Base-by-base conservation (phyloP, 2,797 vertebrate species). In the Hyperoplus lanceolatus region DNA sequence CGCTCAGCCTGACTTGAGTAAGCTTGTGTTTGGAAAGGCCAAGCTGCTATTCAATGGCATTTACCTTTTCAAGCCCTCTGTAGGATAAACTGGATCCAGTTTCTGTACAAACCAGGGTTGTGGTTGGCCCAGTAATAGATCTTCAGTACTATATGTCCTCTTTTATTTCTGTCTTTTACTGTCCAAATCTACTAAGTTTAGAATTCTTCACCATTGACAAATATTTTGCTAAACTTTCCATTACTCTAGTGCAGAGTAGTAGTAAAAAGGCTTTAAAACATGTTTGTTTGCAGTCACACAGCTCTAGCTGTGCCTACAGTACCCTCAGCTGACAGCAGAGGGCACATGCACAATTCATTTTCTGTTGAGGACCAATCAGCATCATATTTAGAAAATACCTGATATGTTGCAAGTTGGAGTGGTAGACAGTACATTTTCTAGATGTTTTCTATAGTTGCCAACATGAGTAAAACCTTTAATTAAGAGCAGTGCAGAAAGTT, bases 341-440 rank as follows among this genome's bases (percentile, higher is more conserved):
- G 84, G 89, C 3, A 82, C 67, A 1, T 13, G 5, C 76, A 94
- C 93, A 94, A 93, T 80, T 78, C 85, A 49, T 1, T 36, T 77
- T 92, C 87, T 94, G 91, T 94, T 76, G 21, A 69, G 63, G 43
- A 56, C 5, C 38, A 0, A 83, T 86, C 83, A 83, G 63, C 72
- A 38, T 73, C 81, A 14, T 18, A 45, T 88, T 86, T 71, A 82
- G 56, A 74, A 68, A 77, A 66, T 59, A 77, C 11, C 38, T 48
- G 1, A 39, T 64, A 83, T 59, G 70, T 80, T 53, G 15, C 67
- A 65, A 10, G 55, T 36, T 53, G 6, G 48, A n/a, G 57, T 55
- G 46, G 4, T 53, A 42, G 46, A 71, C 38, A 38, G 73, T 80
- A 69, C 70, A 70, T 62, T 72, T 6, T 16, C 13, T 11, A 1